Percentiles rank a stretch among this genome's conserved stretches.
Evolutionary conservation across 2,113 vertebrate genomes (phyloP).

Genomic region (Cyprichromis sp.): DNA sequence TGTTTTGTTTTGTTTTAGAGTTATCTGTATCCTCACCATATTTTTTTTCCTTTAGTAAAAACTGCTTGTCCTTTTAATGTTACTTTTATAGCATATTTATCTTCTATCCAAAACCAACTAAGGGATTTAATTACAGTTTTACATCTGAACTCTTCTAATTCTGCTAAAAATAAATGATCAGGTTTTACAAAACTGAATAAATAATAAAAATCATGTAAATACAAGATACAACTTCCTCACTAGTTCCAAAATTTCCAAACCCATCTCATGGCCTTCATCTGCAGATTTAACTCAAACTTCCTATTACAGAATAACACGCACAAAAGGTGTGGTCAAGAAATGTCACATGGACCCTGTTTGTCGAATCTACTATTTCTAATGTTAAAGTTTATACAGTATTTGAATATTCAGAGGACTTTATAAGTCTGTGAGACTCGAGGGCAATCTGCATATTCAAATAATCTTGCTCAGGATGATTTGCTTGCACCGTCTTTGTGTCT

Average conservation of each 20-base stretch:
- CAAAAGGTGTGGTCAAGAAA: background rate
- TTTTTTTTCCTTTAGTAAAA: background rate
- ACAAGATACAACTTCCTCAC: background rate
- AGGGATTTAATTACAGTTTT: background rate
- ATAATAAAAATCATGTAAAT: background rate
- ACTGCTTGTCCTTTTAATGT: background rate
- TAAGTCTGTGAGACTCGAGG: background rate
- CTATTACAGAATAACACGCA: background rate
- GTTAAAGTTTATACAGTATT: background rate
- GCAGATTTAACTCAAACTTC: background rate
- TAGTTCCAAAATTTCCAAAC: background rate
- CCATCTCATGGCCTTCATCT: background rate
- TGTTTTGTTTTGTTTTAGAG: background rate
- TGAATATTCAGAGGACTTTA: background rate
- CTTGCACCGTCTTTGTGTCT: background rate
- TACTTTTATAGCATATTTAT: background rate
- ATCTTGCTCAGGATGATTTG: background rate
- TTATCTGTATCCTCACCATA: background rate
- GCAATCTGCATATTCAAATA: background rate
- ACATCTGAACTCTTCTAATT: background rate
- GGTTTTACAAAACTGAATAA: background rate
- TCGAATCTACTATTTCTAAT: background rate
- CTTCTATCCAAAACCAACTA: background rate
- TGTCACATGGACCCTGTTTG: background rate
- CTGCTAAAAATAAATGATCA: background rate